Conservation (phyloP, 2,888 invertebrate genomes). For the Melinopterus prodromus region DNA sequence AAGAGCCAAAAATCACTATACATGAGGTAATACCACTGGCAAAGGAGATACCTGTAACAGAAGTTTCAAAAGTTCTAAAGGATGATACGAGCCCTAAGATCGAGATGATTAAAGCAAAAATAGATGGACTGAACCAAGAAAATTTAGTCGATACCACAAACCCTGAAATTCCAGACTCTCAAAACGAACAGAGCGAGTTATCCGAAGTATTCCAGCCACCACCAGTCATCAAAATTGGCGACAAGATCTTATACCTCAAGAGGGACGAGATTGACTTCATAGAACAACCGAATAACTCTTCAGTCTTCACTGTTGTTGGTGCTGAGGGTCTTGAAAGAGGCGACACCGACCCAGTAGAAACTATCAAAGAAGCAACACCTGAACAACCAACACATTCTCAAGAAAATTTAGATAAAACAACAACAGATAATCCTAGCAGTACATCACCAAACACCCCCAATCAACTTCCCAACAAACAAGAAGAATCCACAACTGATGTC, state of each 20-base stretch:
- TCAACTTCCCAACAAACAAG: constrained; percentile 19
- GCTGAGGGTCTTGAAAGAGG: constrained; percentile 61
- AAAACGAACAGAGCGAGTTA: constrained; percentile 56
- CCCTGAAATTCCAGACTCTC: constrained; percentile 49
- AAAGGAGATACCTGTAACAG: constrained; percentile 56
- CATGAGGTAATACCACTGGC: constrained; percentile 68
- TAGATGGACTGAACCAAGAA: constrained; percentile 54
- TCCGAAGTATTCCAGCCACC: constrained; percentile 57
- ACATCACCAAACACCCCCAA: constrained; percentile 25
- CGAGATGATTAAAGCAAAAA: constrained; percentile 49
- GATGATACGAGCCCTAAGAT: constrained; percentile 41
- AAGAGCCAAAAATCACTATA: constrained; percentile 60
- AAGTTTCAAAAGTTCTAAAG: constrained; percentile 53
- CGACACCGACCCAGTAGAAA: constrained; percentile 50
- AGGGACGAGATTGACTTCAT: constrained; percentile 55
- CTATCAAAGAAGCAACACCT: constrained; percentile 6
- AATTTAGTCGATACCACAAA: constrained; percentile 49
- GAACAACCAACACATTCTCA: not conserved
- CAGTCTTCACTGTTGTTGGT: constrained; percentile 60
- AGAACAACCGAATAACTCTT: constrained; percentile 55
- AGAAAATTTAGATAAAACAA: not conserved
- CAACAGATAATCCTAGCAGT: not conserved
- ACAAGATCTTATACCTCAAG: constrained; percentile 57
- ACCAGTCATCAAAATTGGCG: constrained; percentile 57
- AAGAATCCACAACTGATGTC: constrained; percentile 30